Evolutionary conservation across 1,140 invertebrate genomes (phyloP).

Genomic region (Drosophila tropicalis): DNA sequence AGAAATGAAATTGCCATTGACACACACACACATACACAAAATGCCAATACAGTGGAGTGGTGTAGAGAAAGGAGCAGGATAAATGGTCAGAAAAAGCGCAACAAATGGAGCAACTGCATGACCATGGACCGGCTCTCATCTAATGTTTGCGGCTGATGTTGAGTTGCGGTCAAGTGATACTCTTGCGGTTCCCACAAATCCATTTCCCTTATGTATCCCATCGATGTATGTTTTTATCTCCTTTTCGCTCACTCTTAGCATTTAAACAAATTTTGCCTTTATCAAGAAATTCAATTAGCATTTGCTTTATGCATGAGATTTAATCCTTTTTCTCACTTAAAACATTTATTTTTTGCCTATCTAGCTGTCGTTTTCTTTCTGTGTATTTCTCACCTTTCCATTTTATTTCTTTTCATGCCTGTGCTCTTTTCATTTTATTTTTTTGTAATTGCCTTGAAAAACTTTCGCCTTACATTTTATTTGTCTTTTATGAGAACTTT

Average conservation of each 20-base stretch:
- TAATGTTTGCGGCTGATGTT: constrained; percentile 65
- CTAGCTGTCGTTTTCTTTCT: too few species aligned
- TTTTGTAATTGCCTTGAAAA: constrained; percentile 42
- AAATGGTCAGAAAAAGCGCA: constrained; percentile 57
- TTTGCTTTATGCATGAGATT: constrained; percentile 71
- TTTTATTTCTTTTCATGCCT: not conserved
- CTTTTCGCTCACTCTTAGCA: constrained; percentile 40
- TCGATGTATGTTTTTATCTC: constrained; percentile 14
- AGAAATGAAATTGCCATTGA: constrained; percentile 58
- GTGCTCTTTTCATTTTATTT: not conserved
- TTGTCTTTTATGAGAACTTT: constrained; percentile 63
- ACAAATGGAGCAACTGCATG: constrained; percentile 46
- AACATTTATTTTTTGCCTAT: constrained; percentile 5
- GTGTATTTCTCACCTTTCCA: not conserved
- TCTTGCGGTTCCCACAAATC: constrained; percentile 5
- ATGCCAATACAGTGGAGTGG: constrained; percentile 8
- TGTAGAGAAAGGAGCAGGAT: constrained; percentile 18
- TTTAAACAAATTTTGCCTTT: constrained; percentile 33
- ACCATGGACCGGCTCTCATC: constrained; percentile 46
- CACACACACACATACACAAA: not conserved
- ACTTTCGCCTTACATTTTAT: constrained; percentile 64
- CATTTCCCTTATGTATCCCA: not conserved
- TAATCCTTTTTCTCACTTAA: constrained; percentile 19
- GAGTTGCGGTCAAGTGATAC: constrained; percentile 34
- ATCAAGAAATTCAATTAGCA: constrained; percentile 73